These are phyloP conservation scores for Erinaceus europaeus DNA, from an alignment of 2,113 vertebrate genomes.

Conservation along the genomic window DNA sequence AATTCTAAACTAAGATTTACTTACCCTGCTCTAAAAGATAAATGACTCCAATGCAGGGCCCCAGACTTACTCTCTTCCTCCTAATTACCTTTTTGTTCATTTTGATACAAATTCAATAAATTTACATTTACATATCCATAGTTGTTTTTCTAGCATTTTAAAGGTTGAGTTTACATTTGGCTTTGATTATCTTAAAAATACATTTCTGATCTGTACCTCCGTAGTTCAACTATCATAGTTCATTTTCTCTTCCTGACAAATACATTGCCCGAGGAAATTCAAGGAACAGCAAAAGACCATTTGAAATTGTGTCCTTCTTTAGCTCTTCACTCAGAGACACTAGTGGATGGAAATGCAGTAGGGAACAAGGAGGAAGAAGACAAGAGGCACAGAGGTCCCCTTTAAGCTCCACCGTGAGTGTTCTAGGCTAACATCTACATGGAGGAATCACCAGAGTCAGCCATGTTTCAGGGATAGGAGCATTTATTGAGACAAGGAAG, in stretches of 20 bases:
- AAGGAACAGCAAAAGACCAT: background rate
- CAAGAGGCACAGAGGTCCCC: no score
- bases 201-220: background rate
- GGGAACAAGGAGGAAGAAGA: no score
- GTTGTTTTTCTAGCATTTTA: background rate
- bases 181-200: background rate
- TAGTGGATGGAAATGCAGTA: background rate
- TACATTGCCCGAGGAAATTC: background rate
- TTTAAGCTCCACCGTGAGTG: no score
- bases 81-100: background rate
- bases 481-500: no score
- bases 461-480: no score
- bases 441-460: no score
- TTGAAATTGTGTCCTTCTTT: background rate
- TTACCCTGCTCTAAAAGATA: background rate
- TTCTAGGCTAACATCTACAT: no score
- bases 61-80: background rate
- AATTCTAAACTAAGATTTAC: constrained; percentile 29
- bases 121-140: background rate
- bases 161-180: background rate
- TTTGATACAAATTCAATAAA: background rate
- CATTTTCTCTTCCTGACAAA: background rate
- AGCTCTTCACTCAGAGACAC: background rate
- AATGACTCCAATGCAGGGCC: constrained; percentile 5
- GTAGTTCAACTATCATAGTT: background rate